Evolutionary conservation across 2,888 invertebrate genomes (phyloP), one percentile per base, ranked within the genome.

Genomic region (Diadegma fenestrale): DNA sequence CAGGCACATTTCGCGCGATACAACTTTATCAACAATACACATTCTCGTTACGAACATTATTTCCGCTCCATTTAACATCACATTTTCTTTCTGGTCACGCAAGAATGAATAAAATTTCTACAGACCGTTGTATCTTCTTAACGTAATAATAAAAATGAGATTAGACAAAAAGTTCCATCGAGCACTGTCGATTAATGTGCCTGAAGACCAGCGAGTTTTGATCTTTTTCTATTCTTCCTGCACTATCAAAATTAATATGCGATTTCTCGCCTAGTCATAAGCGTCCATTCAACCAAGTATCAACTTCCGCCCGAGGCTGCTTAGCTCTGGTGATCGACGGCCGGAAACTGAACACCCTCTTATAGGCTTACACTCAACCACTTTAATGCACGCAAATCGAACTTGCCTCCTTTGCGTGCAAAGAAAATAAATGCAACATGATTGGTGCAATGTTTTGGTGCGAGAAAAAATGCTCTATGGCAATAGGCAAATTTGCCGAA

Each of bases 21-120:
- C n/a, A 66, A 61, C 43, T 10, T 63, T 37, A 37, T 37, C 66
- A 64, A 77, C 66, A 66, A 37, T 66, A 66, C 66, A 37, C 37
- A 66, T 48, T 33, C 48, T 48, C 76, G 37, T 77, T 51, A 77
- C 64, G 51, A 66, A 37, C 76, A 22, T 66, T 66, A 58, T 33
- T 30, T 19, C 48, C 48, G 14, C 8, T 68, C 43, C 43, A 41
- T 68, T 22, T 68, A 37, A 41, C 41, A 43, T 43, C 41, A 41
- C 45, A 68, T 41, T 68, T 45, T 41, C 7, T 68, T 45, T 68
- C 12, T 17, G 22, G 12, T 41, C 19, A 43, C n/a, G n/a, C 14
- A 19, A 43, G 14, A 12, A 14, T 58, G 6, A 58, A 58, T 58
- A 8, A 26, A 14, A 26, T 14, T 19, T 51, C 6, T n/a, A 26